Evolutionary conservation across 2,888 invertebrate genomes (phyloP), one percentile per base, ranked within the genome.

Genomic region (Aromia moschata): DNA sequence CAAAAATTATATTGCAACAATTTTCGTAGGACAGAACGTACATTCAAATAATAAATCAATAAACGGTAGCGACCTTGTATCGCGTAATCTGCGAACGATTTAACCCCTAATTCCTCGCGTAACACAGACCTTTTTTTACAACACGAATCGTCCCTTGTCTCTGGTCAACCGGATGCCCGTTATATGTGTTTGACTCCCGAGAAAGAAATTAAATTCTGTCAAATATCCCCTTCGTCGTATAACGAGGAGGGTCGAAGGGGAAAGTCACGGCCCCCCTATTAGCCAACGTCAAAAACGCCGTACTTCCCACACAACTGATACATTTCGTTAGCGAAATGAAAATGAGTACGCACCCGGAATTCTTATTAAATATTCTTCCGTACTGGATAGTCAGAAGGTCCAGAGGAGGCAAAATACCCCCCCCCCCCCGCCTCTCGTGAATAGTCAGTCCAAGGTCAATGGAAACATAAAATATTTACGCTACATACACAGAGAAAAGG

Each of bases 161-260:
- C 12, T 18, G 18, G 38, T 14, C 38, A 11, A 15, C 49, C 31
- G 18, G 9, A 33, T 47, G n/a, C 37, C 25, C 37, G 20, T 37
- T 47, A 47, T 30, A n/a, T 38, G n/a, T n/a, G 25, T 38, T 49
- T 37, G 25, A 18, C 25, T 49, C 20, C n/a, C 38, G 47, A 49
- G 14, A 40, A 38, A 49, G 49, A 49, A 49, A 49, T 49, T 49
- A 49, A 38, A 49, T 49, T 33, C 49, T 40, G 49, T 49, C 49
- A 49, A 20, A 49, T 38, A 5, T 49, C 38, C 38, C 49, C 49
- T 49, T 38, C 38, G 18, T 49, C 38, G 38, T 49, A 25, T 10
- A 12, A 14, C 14, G 14, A 2, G 11, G 33, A 46, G 33, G 46
- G 46, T 17, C 3, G 14, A 18, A n/a, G 20, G n/a, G 15, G 38